Evolutionary conservation across 2,888 invertebrate genomes (phyloP).

Genomic region (Hyposoter dolosus): DNA sequence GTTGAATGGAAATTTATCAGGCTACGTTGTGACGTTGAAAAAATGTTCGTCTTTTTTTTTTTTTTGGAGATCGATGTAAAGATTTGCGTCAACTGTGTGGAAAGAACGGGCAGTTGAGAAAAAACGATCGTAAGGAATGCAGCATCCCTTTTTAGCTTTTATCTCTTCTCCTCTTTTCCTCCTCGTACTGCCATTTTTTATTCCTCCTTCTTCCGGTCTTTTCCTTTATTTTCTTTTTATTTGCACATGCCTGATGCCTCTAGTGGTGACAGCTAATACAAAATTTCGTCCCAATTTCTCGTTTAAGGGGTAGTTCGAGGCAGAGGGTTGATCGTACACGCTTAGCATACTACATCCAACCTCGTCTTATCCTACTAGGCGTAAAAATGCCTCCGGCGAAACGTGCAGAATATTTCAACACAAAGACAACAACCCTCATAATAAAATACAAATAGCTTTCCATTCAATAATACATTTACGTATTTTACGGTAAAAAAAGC

Average conservation of each 20-base stretch:
- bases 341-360: constrained; percentile 53
- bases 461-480: constrained; percentile 2
- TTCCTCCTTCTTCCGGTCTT: background rate
- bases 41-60: background rate
- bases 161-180: background rate
- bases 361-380: constrained; percentile 9
- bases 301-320: constrained; percentile 38
- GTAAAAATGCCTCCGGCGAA: constrained; percentile 3
- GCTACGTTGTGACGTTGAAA: too few relatives aligned
- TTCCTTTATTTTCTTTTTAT: background rate
- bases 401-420: background rate
- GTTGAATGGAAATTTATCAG: background rate
- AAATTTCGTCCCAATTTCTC: constrained; percentile 52
- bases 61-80: background rate
- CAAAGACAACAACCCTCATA: background rate
- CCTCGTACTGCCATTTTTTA: background rate
- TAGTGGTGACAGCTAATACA: constrained; percentile 21
- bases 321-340: constrained; percentile 58
- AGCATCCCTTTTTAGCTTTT: constrained; percentile 1
- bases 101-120: background rate
- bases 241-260: background rate
- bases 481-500: background rate
- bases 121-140: background rate
- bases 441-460: constrained; percentile 3
- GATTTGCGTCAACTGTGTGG: background rate